Evolutionary conservation across 1,140 invertebrate genomes (phyloP), one percentile per base, ranked within the genome.

Genomic region (Pseudobourletiella spinata): DNA sequence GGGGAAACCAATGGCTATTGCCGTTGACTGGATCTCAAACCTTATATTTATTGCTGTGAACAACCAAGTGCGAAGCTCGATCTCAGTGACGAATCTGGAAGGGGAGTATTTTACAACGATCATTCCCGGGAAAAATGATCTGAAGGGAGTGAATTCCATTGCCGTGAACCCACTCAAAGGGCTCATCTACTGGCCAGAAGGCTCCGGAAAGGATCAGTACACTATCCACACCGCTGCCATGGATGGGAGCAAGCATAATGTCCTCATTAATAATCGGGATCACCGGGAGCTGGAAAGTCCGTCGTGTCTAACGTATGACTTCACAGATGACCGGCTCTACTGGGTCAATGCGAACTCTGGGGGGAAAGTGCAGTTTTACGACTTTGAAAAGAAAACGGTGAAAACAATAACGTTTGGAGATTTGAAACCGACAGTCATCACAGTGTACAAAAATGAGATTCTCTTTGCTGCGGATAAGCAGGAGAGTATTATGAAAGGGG

Each of bases 21-120:
- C 80, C 30, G 76, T 84, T 59, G 88, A 92, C 76, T 91, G 87
- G 87, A 80, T 88, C 44, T 86, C 86, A 15, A 75, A 69, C 20
- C 46, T 69, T 8, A 69, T 69, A n/a, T 69, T 69, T 43, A 65
- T 69, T 32, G 67, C 64, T 1, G 59, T 69, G 18, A 61, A 65
- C 25, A 69, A 59, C 20, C 57, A 60, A 2, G 11, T 59, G 11
- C 42, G 55, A 44, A 69, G 59, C 26, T 64, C 61, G 28, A 69
- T 69, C 32, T 30, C 63, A 14, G 64, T 64, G 2, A 64, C 64
- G n/a, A 86, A 84, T 68, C 74, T 90, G 8, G 77, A 84, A 65
- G 89, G 88, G 2, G 84, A 89, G 71, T 88, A 80, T 69, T 70
- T 80, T 29, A 80, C 81, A 1, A 78, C 81, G 0, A 77, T 78